These are phyloP conservation scores for Blastobasis adustella DNA, from an alignment of 2,888 invertebrate genomes.

Conservation along the genomic window DNA sequence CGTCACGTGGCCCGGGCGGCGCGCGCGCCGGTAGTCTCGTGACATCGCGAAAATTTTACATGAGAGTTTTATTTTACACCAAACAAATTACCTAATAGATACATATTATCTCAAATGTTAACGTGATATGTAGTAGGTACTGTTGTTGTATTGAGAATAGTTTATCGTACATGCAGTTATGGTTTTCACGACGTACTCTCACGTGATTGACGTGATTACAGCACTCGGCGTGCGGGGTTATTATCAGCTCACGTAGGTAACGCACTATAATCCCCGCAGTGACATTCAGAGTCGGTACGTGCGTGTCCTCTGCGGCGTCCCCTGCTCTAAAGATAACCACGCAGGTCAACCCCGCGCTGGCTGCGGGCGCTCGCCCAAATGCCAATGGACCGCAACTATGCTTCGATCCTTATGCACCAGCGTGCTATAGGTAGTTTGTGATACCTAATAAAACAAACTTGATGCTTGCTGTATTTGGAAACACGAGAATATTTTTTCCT, in stretches of 20 bases:
- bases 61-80: neutral
- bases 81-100: neutral
- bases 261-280: conserved; percentile 30
- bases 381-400: neutral
- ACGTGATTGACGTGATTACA: conserved; percentile 5
- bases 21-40: neutral
- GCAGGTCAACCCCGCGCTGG: conserved; percentile 34
- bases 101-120: neutral
- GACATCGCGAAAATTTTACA: neutral
- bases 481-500: no score
- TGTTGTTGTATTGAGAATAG: neutral
- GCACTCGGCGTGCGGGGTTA: conserved; percentile 6
- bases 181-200: neutral
- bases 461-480: no score
- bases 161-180: neutral
- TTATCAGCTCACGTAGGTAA: conserved; percentile 9
- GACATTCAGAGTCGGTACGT: conserved; percentile 38
- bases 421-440: no score
- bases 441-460: no score
- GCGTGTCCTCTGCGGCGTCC: conserved; percentile 43
- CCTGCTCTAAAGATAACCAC: conserved; percentile 59
- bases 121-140: neutral
- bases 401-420: no score
- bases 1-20: neutral
- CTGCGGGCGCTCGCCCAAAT: conserved; percentile 55